Percentiles rank a stretch among this genome's conserved stretches.
Conservation (phyloP, 2,888 invertebrate genomes). For the Erebia palarica region DNA sequence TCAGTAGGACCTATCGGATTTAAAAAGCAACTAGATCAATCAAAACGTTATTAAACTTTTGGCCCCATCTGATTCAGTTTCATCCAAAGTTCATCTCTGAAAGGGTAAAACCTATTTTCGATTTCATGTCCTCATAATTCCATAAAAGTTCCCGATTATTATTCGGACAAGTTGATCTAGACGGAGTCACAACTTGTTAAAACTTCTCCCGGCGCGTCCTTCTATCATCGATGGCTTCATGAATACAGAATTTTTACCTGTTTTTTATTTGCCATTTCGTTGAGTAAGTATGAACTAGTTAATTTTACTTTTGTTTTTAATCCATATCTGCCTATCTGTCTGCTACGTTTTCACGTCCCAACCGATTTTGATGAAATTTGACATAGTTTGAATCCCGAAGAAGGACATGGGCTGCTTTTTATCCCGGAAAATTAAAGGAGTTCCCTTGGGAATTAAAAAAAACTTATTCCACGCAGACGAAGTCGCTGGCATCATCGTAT, state of each 20-base stretch:
- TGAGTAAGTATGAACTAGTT: not conserved
- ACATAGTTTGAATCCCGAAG: no score
- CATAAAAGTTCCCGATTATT: constrained; percentile 9
- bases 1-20: constrained; percentile 9
- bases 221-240: constrained; percentile 32
- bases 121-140: constrained; percentile 26
- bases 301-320: no score
- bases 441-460: no score
- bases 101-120: constrained; percentile 21
- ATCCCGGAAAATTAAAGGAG: no score
- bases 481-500: no score
- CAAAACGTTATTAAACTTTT: constrained; percentile 22
- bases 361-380: no score
- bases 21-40: constrained; percentile 16
- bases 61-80: constrained; percentile 14
- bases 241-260: constrained; percentile 6
- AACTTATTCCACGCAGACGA: no score
- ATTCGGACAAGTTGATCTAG: constrained; percentile 9
- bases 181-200: constrained; percentile 41
- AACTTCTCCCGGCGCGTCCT: constrained; percentile 37
- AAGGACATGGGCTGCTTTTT: no score
- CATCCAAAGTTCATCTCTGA: constrained; percentile 16
- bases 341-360: no score
- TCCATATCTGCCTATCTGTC: no score
- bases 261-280: not conserved